A percentile compares a stretch with the other conserved stretches of the same genome.
Conservation (phyloP, 2,888 invertebrate species). For the Nymphalis polychloros region DNA sequence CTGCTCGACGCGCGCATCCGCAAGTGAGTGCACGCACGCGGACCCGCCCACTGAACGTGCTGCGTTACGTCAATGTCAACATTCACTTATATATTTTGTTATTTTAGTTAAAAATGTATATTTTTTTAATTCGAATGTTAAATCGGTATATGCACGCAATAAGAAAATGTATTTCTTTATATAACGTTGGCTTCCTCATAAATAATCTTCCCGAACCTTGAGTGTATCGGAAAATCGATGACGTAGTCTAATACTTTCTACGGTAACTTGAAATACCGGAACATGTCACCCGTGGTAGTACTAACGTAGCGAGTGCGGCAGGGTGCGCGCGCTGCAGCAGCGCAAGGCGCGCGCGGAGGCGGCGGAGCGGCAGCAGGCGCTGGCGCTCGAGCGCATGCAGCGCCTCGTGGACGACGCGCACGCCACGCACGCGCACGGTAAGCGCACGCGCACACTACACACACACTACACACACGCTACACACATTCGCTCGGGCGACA, state of each 20-base stretch:
- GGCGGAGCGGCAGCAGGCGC: slow-evolving; percentile 82
- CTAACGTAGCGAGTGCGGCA: slow-evolving; percentile 45
- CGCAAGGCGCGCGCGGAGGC: slow-evolving; percentile 89
- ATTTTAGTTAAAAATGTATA: too few species aligned
- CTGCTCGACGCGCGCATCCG: slow-evolving; percentile 95
- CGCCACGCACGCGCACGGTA: slow-evolving; percentile 14
- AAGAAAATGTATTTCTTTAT: neutral
- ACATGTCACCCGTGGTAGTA: too few species aligned
- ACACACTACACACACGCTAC: slow-evolving; percentile 25
- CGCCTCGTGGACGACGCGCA: slow-evolving; percentile 64
- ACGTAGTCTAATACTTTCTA: too few species aligned
- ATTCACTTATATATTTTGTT: too few species aligned
- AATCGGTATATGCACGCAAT: too few species aligned
- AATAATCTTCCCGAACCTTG: too few species aligned
- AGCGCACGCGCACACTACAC: slow-evolving; percentile 48
- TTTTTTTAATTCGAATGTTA: too few species aligned
- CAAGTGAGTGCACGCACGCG: slow-evolving; percentile 85
- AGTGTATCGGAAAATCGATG: too few species aligned
- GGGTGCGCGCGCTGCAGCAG: slow-evolving; percentile 86
- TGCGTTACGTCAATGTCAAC: too few species aligned
- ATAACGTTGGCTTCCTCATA: too few species aligned
- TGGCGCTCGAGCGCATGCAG: slow-evolving; percentile 80
- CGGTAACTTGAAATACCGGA: too few species aligned
- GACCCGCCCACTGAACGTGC: too few species aligned
- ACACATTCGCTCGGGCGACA: neutral